Percentiles rank a stretch among this genome's conserved stretches.
phyloP scores from a whole-genome alignment of 2,888 invertebrate species.

The Agrochola lota region DNA sequence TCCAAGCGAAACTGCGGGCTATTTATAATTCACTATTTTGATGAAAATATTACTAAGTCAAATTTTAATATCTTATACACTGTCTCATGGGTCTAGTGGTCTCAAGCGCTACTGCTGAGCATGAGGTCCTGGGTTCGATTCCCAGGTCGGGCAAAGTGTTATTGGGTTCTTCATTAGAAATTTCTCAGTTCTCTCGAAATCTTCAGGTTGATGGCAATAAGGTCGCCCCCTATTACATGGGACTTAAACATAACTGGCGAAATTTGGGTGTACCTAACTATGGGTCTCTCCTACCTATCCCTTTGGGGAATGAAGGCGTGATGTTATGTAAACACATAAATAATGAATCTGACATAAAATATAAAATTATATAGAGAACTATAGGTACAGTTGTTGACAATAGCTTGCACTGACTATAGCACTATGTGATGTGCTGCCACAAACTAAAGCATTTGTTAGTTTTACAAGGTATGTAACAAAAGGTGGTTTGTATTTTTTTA shows the following conservation, averaged over 20 bases:
- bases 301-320: too few species aligned
- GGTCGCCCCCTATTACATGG: too few species aligned
- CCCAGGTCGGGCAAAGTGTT: too few species aligned
- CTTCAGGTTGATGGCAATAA: too few species aligned
- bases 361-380: background rate
- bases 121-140: too few species aligned
- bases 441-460: conserved; percentile 35
- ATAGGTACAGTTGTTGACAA: conserved; percentile 48
- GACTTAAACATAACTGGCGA: too few species aligned
- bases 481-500: conserved; percentile 3
- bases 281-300: too few species aligned
- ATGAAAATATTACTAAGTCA: background rate
- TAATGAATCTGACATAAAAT: background rate
- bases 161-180: too few species aligned
- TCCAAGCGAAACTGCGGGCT: background rate
- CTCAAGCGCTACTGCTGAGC: too few species aligned
- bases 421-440: conserved; percentile 25
- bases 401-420: conserved; percentile 25
- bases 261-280: too few species aligned
- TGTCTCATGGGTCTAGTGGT: too few species aligned
- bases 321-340: background rate
- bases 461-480: background rate
- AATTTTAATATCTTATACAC: background rate
- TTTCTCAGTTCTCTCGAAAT: too few species aligned
- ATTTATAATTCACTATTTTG: background rate